Conservation (phyloP, 2,113 vertebrate genomes). For the Eolophus roseicapilla region DNA sequence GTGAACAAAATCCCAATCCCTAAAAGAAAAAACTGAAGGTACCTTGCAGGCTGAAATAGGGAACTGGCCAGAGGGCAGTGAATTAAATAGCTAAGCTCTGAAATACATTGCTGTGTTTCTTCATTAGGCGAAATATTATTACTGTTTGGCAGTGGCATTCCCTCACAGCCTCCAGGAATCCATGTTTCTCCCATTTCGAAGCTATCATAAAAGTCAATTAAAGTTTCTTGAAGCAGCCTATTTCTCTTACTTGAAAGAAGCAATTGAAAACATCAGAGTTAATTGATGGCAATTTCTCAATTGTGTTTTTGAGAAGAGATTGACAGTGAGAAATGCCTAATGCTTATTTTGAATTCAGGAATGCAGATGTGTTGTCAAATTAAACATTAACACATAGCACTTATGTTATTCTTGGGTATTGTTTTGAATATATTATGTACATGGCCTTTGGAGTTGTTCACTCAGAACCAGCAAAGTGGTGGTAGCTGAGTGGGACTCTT, state of each 20-base stretch:
- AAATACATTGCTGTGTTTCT: background rate
- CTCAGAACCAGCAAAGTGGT: background rate
- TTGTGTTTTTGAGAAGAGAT: slow-evolving; percentile 43
- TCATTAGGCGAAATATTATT: background rate
- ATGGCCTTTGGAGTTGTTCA: slow-evolving; percentile 25
- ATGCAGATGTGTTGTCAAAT: slow-evolving; percentile 61
- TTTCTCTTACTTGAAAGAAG: slow-evolving; percentile 47
- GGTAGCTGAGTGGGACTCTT: background rate
- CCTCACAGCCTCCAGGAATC: background rate
- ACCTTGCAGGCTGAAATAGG: background rate
- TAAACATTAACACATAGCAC: slow-evolving; percentile 27
- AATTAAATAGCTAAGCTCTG: background rate
- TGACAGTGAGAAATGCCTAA: slow-evolving; percentile 49
- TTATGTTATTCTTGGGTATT: slow-evolving; percentile 16
- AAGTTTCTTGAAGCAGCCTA: background rate
- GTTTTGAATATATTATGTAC: slow-evolving; percentile 18
- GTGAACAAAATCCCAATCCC: background rate
- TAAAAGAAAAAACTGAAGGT: background rate
- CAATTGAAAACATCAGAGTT: slow-evolving; percentile 47
- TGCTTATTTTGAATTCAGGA: slow-evolving; percentile 48
- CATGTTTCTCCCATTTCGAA: background rate
- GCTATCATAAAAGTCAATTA: background rate
- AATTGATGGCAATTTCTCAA: slow-evolving; percentile 61
- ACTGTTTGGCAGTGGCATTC: background rate
- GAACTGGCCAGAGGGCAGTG: background rate